Percentiles rank a stretch among this genome's conserved stretches.
These are phyloP conservation scores for Torymus auratus DNA, from an alignment of 2,888 invertebrate species.

Conservation along the genomic window DNA sequence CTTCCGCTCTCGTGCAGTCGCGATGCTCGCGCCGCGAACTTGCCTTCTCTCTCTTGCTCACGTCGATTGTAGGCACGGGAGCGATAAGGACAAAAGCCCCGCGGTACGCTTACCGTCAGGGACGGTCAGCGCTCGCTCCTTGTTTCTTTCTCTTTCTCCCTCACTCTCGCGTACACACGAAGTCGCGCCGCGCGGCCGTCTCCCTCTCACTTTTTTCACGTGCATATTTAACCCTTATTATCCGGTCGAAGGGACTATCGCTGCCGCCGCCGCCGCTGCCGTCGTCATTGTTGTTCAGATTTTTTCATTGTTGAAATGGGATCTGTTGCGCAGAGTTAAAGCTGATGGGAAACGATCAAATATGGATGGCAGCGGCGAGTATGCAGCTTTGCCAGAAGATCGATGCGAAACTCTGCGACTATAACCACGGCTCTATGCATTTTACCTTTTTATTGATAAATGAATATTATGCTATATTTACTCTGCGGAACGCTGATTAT, in stretches of 20 bases:
- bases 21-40: conserved; percentile 11
- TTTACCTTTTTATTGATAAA: no score
- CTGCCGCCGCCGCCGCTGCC: no score
- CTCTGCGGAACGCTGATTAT: no score
- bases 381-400: no score
- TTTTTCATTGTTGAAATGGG: not conserved
- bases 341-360: not conserved
- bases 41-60: conserved; percentile 2
- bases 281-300: no score
- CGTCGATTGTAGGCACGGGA: no score
- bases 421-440: no score
- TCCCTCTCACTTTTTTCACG: conserved; percentile 6
- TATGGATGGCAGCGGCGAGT: not conserved
- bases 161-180: not conserved
- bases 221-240: conserved; percentile 31
- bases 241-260: not conserved
- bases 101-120: conserved; percentile 19
- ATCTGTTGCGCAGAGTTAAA: not conserved
- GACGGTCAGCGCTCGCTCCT: conserved; percentile 1
- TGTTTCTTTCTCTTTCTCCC: conserved; percentile 1
- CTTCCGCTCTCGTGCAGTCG: not conserved
- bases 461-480: no score
- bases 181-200: not conserved
- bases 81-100: not conserved
- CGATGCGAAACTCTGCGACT: no score